Evolutionary conservation across 2,113 vertebrate genomes (phyloP).

Genomic region (Geococcyx californianus): DNA sequence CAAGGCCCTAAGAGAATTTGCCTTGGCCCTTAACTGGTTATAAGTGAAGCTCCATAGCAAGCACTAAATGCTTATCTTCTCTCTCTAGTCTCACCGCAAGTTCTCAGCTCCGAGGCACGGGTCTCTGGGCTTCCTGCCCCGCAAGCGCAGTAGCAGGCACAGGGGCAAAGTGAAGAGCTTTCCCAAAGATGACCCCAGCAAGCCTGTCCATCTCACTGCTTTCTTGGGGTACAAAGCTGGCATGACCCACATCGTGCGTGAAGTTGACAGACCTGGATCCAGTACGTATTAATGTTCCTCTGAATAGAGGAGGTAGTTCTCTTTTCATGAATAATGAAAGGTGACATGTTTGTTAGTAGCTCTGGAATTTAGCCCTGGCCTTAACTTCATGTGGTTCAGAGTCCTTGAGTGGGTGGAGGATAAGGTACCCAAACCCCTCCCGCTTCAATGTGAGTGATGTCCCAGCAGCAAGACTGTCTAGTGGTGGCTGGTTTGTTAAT

Average conservation of each 20-base stretch:
- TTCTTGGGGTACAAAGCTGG: conserved; percentile 98
- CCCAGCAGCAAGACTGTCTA: not conserved
- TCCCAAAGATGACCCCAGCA: conserved; percentile 92
- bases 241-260: conserved; percentile 98
- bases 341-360: not conserved
- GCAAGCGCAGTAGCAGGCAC: conserved; percentile 91
- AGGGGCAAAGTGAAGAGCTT: conserved; percentile 98
- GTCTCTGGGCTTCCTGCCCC: conserved; percentile 95
- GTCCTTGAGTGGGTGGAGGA: not conserved
- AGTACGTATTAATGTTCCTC: conserved; percentile 76
- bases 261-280: conserved; percentile 95
- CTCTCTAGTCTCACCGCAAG: conserved; percentile 90
- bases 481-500: not conserved
- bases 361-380: not conserved
- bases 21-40: not conserved
- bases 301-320: rapidly evolving
- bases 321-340: not conserved
- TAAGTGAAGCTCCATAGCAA: not conserved
- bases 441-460: not conserved
- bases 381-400: rapidly evolving
- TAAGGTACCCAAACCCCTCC: not conserved
- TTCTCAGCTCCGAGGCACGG: conserved; percentile 97
- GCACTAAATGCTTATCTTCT: not conserved
- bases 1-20: too few species aligned
- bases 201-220: conserved; percentile 94